Percentiles rank a stretch among this genome's conserved stretches.
Evolutionary conservation across 2,113 vertebrate species (phyloP).

Genomic region (Petroica traversi): DNA sequence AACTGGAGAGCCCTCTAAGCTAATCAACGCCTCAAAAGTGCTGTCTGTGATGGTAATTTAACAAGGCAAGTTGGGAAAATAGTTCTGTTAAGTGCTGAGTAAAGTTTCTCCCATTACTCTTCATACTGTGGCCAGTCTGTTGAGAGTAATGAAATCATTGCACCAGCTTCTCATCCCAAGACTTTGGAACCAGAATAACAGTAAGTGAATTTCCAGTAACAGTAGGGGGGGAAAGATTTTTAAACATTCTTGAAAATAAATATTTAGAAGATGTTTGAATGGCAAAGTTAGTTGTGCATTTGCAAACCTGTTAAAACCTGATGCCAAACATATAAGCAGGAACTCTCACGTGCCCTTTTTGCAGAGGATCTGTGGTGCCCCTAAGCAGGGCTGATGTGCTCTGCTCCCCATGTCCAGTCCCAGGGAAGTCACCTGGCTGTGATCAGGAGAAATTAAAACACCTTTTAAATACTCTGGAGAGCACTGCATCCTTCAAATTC

Average conservation of each 20-base stretch:
- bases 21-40: not conserved
- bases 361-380: accelerated
- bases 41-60: not conserved
- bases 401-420: not conserved
- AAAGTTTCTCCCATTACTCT: not conserved
- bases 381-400: not conserved
- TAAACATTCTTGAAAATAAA: not conserved
- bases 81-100: not conserved
- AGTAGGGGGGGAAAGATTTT: accelerated
- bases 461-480: not conserved
- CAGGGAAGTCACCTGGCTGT: not conserved
- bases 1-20: not conserved
- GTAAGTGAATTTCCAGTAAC: not conserved
- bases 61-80: not conserved
- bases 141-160: not conserved
- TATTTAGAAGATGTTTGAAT: not conserved
- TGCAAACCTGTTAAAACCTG: not conserved
- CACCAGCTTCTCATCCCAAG: not conserved
- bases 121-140: not conserved
- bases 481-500: not conserved
- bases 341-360: not conserved
- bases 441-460: not conserved
- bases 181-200: not conserved
- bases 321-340: not conserved
- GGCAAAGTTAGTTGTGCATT: not conserved